Percentiles rank a stretch among this genome's conserved stretches.
phyloP scores from a whole-genome alignment of 2,888 invertebrate species.

The Hirtodrosophila trivittata region DNA sequence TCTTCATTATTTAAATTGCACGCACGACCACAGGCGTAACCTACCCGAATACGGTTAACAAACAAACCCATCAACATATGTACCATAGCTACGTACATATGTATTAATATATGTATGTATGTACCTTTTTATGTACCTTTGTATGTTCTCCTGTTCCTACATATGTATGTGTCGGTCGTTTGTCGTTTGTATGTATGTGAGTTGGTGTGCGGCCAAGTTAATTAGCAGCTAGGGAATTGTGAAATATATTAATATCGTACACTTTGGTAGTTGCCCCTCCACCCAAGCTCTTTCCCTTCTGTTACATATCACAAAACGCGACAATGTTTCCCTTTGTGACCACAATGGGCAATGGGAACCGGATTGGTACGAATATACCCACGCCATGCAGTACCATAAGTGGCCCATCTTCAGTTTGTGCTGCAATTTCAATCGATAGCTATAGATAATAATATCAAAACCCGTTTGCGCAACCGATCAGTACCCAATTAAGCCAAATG shows the following conservation, averaged over 20 bases:
- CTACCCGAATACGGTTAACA: conserved; percentile 50
- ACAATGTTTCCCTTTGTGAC: conserved; percentile 56
- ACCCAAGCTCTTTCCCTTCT: not conserved
- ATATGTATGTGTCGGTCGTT: conserved; percentile 23
- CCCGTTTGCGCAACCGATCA: no score
- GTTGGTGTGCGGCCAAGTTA: conserved; percentile 60
- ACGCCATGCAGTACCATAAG: conserved; percentile 7
- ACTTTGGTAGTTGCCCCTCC: conserved; percentile 53
- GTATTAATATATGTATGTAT: conserved; percentile 9
- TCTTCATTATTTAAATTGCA: conserved; percentile 79
- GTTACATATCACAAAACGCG: conserved; percentile 35
- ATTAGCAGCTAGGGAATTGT: conserved; percentile 79
- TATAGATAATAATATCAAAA: no score
- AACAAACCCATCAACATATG: conserved; percentile 36
- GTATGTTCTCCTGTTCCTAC: not conserved
- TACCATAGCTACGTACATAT: conserved; percentile 15
- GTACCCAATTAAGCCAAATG: no score
- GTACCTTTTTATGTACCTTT: not conserved
- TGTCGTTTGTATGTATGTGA: conserved; percentile 20
- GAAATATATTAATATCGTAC: conserved; percentile 78
- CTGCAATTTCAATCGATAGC: no score
- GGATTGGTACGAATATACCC: conserved; percentile 5
- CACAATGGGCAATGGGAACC: conserved; percentile 44
- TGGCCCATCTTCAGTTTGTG: conserved; percentile 26
- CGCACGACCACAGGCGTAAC: conserved; percentile 70